Conservation (phyloP, 2,888 invertebrate species). For the Noctua janthina region DNA sequence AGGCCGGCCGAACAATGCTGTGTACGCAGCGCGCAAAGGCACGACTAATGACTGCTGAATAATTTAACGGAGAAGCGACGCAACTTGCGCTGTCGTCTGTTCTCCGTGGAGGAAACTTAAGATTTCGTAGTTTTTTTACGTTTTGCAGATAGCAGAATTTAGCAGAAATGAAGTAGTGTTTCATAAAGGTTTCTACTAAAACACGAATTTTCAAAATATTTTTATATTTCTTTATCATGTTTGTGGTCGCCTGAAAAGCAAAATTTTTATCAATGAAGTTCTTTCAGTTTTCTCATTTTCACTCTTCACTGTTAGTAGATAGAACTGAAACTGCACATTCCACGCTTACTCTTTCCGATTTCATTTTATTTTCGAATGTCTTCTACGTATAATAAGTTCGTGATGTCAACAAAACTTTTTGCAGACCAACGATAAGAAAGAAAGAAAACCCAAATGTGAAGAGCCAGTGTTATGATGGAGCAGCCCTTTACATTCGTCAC, state of each 20-base stretch:
- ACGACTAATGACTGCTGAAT: conserved; percentile 83
- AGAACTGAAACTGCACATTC: too few relatives aligned
- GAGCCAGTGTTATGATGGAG: conserved; percentile 60
- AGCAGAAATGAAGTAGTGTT: not conserved
- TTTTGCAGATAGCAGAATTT: not conserved
- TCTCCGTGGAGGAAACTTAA: conserved; percentile 12
- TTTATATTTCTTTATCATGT: not conserved
- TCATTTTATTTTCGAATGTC: not conserved
- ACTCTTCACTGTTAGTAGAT: not conserved
- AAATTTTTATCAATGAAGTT: not conserved
- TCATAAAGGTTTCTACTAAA: not conserved
- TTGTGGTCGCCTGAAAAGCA: not conserved
- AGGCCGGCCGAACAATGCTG: conserved; percentile 69
- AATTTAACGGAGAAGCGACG: conserved; percentile 74
- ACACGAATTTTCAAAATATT: not conserved
- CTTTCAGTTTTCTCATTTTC: not conserved
- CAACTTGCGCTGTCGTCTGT: conserved; percentile 49
- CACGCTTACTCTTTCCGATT: not conserved
- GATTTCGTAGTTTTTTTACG: not conserved
- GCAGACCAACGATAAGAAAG: not conserved
- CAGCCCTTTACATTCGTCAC: conserved; percentile 55
- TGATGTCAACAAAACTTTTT: conserved; percentile 34
- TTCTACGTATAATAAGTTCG: not conserved
- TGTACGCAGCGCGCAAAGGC: conserved; percentile 69
- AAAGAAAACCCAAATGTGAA: conserved; percentile 26